Conservation (phyloP, 2,888 invertebrate genomes). For the Acronicta psi region DNA sequence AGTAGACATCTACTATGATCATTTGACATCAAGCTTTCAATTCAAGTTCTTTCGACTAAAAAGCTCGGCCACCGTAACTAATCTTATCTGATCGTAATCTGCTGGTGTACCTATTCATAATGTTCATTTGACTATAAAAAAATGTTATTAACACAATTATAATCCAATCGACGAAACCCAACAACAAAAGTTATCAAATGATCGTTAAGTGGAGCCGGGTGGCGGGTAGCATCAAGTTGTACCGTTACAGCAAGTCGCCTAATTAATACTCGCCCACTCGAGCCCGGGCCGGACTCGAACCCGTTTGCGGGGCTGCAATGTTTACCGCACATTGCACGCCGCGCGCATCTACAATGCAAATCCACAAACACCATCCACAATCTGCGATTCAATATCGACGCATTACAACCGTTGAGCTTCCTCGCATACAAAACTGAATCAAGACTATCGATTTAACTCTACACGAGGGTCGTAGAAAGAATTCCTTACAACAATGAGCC, state of each 20-base stretch:
- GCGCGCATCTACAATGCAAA: conserved; percentile 86
- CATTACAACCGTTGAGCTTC: conserved; percentile 68
- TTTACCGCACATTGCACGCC: conserved; percentile 75
- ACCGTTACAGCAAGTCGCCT: conserved; percentile 77
- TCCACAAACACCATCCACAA: conserved; percentile 78
- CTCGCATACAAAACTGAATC: conserved; percentile 71
- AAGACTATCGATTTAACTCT: conserved; percentile 85
- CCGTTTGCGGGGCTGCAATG: conserved; percentile 68
- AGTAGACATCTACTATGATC: conserved; percentile 28
- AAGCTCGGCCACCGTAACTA: conserved; percentile 62
- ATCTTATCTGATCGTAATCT: conserved; percentile 65
- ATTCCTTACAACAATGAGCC: conserved; percentile 88
- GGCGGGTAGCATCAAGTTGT: conserved; percentile 57
- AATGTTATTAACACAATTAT: conserved; percentile 70
- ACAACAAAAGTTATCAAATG: conserved; percentile 79
- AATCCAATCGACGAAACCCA: conserved; percentile 70
- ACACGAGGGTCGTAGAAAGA: conserved; percentile 83
- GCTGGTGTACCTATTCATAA: conserved; percentile 58
- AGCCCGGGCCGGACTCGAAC: conserved; percentile 67
- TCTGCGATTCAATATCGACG: conserved; percentile 76
- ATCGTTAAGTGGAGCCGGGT: conserved; percentile 73
- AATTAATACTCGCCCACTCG: conserved; percentile 85
- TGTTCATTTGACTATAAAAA: conserved; percentile 58
- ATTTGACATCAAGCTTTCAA: conserved; percentile 53
- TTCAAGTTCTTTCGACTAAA: conserved; percentile 52